Evolutionary conservation across 2,113 vertebrate genomes (phyloP).

Genomic region (Dromaius novaehollandiae): DNA sequence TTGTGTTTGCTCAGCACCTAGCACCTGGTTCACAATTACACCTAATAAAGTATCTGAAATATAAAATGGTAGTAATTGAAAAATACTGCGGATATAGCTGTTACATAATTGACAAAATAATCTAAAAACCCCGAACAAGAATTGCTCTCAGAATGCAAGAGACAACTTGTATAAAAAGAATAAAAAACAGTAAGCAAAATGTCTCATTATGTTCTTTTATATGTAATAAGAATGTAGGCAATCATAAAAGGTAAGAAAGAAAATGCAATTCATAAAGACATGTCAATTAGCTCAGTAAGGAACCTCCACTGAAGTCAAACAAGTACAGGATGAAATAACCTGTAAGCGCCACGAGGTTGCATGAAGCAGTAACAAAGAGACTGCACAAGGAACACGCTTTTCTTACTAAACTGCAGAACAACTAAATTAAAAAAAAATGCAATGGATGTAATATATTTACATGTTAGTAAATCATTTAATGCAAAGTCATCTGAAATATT

Average conservation of each 20-base stretch:
- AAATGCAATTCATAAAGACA: neutral
- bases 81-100: neutral
- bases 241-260: neutral
- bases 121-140: neutral
- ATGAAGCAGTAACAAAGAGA: neutral
- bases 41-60: neutral
- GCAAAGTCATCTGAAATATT: constrained; percentile 5
- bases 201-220: neutral
- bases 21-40: neutral
- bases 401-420: neutral
- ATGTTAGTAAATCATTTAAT: neutral
- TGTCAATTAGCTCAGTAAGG: neutral
- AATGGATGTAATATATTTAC: neutral
- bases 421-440: neutral
- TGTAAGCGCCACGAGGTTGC: neutral
- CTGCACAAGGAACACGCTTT: neutral
- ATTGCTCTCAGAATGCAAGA: neutral
- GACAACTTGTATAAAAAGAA: neutral
- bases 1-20: neutral
- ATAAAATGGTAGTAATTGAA: neutral
- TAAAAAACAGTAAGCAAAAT: neutral
- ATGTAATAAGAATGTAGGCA: neutral
- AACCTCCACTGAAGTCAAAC: neutral
- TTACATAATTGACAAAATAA: neutral
- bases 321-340: neutral